Evolutionary conservation across 2,113 vertebrate genomes (phyloP).

Genomic region (Erinaceus europaeus): DNA sequence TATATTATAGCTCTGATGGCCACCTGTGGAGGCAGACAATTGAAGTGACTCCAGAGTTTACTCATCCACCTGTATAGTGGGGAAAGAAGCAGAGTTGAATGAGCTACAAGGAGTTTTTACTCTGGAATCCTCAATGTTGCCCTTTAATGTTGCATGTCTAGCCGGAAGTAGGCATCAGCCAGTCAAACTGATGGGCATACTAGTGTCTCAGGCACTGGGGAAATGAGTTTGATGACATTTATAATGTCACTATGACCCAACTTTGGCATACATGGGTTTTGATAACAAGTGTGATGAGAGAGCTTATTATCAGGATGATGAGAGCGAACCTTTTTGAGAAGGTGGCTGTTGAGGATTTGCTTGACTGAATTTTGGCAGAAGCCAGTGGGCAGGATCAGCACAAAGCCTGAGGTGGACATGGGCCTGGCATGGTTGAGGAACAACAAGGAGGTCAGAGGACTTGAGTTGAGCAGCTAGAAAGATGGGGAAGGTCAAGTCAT

Average conservation of each 20-base stretch:
- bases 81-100: not conserved
- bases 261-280: not conserved
- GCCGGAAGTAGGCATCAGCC: not conserved
- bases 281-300: not conserved
- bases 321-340: not conserved
- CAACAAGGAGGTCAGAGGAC: not conserved
- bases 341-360: not conserved
- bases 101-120: not conserved
- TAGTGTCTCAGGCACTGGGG: not conserved
- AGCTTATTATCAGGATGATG: not conserved
- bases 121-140: not conserved
- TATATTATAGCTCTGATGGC: not conserved
- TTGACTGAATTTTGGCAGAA: not conserved
- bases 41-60: not conserved
- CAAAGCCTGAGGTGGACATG: not conserved
- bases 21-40: not conserved
- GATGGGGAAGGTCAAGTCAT: not conserved
- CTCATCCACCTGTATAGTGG: not conserved
- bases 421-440: not conserved
- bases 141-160: not conserved
- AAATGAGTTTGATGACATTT: not conserved
- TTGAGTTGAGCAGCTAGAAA: not conserved
- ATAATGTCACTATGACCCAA: not conserved
- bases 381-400: not conserved
- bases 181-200: not conserved